Conservation (phyloP, 2,113 vertebrate genomes). For the Hemichromis elongatus region DNA sequence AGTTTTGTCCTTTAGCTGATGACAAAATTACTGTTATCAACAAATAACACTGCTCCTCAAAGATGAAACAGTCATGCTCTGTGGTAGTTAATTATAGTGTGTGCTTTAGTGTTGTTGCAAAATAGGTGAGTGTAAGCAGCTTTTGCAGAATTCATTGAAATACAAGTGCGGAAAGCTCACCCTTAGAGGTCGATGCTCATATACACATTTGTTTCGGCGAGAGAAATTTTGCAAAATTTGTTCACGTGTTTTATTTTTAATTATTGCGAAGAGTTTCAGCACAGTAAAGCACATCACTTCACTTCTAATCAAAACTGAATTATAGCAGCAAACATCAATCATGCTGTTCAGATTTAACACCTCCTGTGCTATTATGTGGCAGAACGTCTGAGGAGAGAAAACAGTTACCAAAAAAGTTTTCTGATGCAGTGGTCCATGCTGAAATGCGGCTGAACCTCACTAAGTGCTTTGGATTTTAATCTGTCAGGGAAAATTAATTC, state of each 20-base stretch:
- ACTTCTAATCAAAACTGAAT: conserved; percentile 13
- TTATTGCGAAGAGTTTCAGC: background rate
- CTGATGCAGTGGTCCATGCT: background rate
- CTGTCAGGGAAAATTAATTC: background rate
- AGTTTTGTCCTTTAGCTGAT: background rate
- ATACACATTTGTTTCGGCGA: background rate
- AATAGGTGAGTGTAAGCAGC: background rate
- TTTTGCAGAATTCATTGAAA: background rate
- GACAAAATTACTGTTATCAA: background rate
- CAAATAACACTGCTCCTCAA: background rate
- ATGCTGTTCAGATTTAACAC: background rate
- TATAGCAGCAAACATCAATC: background rate
- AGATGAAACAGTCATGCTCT: background rate
- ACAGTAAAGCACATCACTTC: background rate
- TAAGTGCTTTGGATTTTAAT: background rate
- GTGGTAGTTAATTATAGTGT: background rate
- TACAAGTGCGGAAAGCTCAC: background rate
- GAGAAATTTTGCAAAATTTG: background rate
- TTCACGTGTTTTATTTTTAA: background rate
- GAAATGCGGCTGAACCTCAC: background rate
- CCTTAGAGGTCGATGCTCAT: background rate
- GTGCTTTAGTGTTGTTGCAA: background rate
- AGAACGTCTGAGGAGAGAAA: background rate
- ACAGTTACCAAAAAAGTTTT: background rate
- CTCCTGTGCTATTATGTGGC: background rate